Percentiles rank a stretch among this genome's conserved stretches.
phyloP scores from a whole-genome alignment of 2,888 invertebrate genomes.

The Limnephilus auricula region DNA sequence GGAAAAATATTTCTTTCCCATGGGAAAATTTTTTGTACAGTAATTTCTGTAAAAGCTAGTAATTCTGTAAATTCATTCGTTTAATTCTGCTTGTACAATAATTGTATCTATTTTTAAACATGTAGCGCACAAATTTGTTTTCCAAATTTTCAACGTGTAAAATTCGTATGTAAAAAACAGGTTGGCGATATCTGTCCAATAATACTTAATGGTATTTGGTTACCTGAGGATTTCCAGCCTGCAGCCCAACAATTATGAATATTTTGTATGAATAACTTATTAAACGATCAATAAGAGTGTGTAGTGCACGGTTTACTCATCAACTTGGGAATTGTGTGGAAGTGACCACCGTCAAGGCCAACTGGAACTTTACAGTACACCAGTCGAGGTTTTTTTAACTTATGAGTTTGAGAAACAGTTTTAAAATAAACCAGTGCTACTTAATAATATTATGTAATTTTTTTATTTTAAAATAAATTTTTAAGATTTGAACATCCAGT shows the following conservation, averaged over 20 bases:
- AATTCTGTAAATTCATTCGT: no score
- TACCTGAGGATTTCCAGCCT: not conserved
- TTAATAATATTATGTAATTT: no score
- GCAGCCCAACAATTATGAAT: not conserved
- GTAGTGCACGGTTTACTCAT: not conserved
- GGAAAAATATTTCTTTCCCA: no score
- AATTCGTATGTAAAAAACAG: not conserved
- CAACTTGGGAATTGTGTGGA: not conserved
- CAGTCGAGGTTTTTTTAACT: not conserved
- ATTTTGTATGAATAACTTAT: constrained; percentile 30
- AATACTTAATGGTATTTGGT: not conserved
- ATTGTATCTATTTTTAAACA: no score
- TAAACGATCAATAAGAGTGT: not conserved
- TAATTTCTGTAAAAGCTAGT: no score
- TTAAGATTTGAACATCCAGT: not conserved
- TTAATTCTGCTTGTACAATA: no score
- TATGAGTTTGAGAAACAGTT: not conserved
- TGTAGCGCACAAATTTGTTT: not conserved
- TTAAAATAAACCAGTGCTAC: not conserved
- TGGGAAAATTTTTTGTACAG: no score
- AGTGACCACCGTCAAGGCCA: not conserved
- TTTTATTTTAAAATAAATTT: not conserved
- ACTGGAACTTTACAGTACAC: not conserved
- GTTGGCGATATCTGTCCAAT: not conserved
- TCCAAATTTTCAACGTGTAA: not conserved